Conservation (phyloP, 1,140 invertebrate species). For the Aphelinus certus region DNA sequence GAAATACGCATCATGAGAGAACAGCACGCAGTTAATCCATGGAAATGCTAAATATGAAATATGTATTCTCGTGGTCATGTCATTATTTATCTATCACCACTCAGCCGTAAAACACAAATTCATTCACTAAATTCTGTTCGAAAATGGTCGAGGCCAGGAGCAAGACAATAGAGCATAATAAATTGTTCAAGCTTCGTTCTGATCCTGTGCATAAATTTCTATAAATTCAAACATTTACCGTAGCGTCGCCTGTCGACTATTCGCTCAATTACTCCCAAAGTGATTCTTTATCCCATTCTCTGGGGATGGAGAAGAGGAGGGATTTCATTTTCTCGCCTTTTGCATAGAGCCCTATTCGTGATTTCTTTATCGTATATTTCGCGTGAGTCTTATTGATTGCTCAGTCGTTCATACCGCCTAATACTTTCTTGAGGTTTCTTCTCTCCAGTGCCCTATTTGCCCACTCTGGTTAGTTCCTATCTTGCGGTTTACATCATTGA, state of each 20-base stretch:
- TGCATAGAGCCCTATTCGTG: not conserved
- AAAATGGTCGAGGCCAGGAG: no score
- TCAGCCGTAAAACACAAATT: no score
- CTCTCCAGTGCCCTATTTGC: not conserved
- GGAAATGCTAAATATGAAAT: no score
- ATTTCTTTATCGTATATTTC: not conserved
- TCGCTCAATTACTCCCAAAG: not conserved
- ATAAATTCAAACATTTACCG: no score
- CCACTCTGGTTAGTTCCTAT: not conserved
- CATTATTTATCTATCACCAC: no score
- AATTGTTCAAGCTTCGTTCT: no score
- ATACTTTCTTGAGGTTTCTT: not conserved
- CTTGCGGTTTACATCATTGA: not conserved
- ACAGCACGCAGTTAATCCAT: no score
- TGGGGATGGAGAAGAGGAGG: not conserved
- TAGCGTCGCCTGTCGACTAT: not conserved
- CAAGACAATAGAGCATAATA: no score
- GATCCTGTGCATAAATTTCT: no score
- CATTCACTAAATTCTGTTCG: no score
- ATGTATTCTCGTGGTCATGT: no score
- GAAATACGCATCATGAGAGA: no score
- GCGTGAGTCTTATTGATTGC: not conserved
- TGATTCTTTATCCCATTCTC: not conserved
- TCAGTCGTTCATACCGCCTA: not conserved
- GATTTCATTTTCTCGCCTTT: not conserved